phyloP scores from a whole-genome alignment of 2,797 vertebrate genomes.

The Catamblyrhynchus diadema region DNA sequence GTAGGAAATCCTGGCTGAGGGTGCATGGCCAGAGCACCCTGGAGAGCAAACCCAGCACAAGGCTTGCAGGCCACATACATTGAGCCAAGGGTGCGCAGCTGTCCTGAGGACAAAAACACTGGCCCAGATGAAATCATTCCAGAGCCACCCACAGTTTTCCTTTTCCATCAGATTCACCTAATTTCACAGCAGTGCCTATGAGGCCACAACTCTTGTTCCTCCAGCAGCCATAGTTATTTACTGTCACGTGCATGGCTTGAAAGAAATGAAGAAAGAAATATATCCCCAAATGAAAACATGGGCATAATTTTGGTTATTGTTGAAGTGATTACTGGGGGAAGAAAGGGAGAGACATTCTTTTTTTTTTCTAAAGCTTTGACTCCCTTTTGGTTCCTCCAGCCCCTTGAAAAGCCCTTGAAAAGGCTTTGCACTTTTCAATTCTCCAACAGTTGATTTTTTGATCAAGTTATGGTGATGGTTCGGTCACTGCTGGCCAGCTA shows the following conservation, averaged over 20 bases:
- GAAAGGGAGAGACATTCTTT: background rate
- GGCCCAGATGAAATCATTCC: background rate
- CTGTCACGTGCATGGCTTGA: background rate
- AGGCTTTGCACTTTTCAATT: background rate
- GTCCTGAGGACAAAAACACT: background rate
- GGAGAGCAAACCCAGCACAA: background rate
- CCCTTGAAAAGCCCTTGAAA: no score
- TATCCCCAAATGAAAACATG: background rate
- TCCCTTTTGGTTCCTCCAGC: background rate
- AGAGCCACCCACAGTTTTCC: background rate
- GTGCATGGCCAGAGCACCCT: background rate
- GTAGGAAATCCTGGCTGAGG: background rate
- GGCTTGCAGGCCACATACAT: background rate
- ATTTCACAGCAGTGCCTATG: background rate
- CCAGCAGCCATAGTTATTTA: background rate
- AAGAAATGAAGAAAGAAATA: background rate
- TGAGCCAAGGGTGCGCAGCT: background rate
- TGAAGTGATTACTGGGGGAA: background rate
- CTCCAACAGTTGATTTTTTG: background rate
- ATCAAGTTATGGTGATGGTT: background rate
- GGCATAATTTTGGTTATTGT: background rate
- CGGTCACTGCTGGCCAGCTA: background rate
- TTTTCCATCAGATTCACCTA: background rate
- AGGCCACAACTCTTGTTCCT: background rate
- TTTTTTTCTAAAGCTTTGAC: background rate